Conservation (phyloP, 2,888 invertebrate genomes). For the Conomelus anceps region DNA sequence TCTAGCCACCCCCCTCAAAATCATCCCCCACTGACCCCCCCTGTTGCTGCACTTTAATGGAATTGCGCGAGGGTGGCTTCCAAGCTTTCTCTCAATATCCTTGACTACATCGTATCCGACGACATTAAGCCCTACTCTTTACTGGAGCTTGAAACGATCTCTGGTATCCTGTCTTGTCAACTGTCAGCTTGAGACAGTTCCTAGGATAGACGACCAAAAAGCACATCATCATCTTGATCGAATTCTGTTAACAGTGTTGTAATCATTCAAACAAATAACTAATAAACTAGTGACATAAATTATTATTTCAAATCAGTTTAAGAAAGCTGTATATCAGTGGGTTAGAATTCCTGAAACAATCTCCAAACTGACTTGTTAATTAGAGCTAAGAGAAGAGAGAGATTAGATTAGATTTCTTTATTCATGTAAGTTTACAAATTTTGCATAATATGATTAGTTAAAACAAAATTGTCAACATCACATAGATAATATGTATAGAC, state of each 20-base stretch:
- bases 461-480: no score
- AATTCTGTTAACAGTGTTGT: neutral
- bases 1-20: neutral
- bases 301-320: no score
- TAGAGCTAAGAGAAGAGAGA: no score
- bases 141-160: neutral
- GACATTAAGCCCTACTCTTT: no score
- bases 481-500: no score
- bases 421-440: no score
- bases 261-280: neutral
- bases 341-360: no score
- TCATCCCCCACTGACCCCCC: no score
- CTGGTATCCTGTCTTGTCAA: neutral
- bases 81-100: neutral
- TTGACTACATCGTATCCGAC: neutral
- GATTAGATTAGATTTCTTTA: no score
- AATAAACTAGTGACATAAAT: neutral
- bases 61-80: neutral
- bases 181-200: neutral
- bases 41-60: neutral
- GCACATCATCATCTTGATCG: neutral
- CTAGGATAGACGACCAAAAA: neutral
- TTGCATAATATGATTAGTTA: no score
- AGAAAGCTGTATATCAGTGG: no score
- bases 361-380: no score